A percentile compares a stretch with the other conserved stretches of the same genome.
Conservation (phyloP, 2,888 invertebrate genomes). For the Oligia strigilis region DNA sequence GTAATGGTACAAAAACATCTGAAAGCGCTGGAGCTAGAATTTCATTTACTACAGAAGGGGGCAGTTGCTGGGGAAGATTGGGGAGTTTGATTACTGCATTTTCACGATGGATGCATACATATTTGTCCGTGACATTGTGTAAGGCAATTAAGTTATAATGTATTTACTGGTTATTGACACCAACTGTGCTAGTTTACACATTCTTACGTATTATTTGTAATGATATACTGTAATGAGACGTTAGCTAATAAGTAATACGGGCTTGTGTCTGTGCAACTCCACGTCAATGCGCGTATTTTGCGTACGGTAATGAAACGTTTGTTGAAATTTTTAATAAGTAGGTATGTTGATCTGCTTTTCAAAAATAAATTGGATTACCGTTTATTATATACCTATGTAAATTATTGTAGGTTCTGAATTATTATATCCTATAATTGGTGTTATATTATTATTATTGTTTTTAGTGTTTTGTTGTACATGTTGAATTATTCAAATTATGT, state of each 20-base stretch:
- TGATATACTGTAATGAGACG: conserved; percentile 24
- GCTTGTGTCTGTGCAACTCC: too few relatives aligned
- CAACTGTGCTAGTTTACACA: conserved; percentile 60
- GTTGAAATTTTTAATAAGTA: conserved; percentile 36
- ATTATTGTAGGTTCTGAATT: conserved; percentile 43
- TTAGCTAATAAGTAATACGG: too few relatives aligned
- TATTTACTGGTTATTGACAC: conserved; percentile 35
- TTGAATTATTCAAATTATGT: conserved; percentile 53
- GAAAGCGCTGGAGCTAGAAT: background rate
- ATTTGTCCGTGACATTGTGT: conserved; percentile 26
- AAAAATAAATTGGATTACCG: conserved; percentile 37
- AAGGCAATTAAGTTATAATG: conserved; percentile 29
- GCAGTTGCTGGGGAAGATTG: background rate
- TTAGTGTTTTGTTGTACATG: conserved; percentile 51
- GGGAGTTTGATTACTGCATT: background rate
- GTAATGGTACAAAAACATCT: conserved; percentile 11
- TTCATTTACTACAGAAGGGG: background rate
- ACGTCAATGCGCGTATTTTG: too few relatives aligned
- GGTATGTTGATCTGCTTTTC: conserved; percentile 61
- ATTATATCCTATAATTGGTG: conserved; percentile 40
- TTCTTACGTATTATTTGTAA: conserved; percentile 55
- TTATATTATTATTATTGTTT: conserved; percentile 52
- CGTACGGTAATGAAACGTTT: conserved; percentile 33
- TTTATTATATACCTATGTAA: conserved; percentile 44
- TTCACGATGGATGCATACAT: conserved; percentile 6